Evolutionary conservation across 1,140 invertebrate species (phyloP).

Genomic region (Kradibia gibbosae): DNA sequence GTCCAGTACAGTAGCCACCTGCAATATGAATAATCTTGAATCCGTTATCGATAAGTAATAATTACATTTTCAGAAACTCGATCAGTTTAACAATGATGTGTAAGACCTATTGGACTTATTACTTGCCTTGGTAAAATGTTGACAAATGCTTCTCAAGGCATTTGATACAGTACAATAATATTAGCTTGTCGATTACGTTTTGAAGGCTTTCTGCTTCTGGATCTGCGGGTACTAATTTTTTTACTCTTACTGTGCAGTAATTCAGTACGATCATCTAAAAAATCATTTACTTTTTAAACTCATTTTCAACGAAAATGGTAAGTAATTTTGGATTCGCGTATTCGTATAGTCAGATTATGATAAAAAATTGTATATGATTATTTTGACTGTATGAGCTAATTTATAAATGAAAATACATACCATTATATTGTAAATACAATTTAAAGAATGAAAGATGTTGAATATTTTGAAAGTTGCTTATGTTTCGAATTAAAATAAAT

Average conservation of each 20-base stretch:
- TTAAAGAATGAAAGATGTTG: too few species aligned
- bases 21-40: slow-evolving; percentile 33
- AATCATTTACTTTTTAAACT: slow-evolving; percentile 29
- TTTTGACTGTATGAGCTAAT: too few species aligned
- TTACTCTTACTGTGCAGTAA: slow-evolving; percentile 58
- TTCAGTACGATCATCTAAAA: slow-evolving; percentile 61
- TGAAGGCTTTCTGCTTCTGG: slow-evolving; percentile 64
- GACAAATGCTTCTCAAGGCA: slow-evolving; percentile 82
- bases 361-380: too few species aligned
- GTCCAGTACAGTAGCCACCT: slow-evolving; percentile 73
- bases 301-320: too few species aligned
- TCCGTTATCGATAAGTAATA: not conserved
- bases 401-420: too few species aligned
- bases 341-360: too few species aligned
- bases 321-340: too few species aligned
- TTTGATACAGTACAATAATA: slow-evolving; percentile 81
- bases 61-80: not conserved
- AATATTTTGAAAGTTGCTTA: too few species aligned
- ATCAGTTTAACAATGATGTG: not conserved
- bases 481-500: too few species aligned
- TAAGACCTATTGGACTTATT: not conserved
- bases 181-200: slow-evolving; percentile 77
- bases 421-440: too few species aligned
- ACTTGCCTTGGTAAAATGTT: slow-evolving; percentile 79
- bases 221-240: slow-evolving; percentile 61